Evolutionary conservation across 2,797 vertebrate genomes (phyloP).

Genomic region (Cyprinodon diabolis): DNA sequence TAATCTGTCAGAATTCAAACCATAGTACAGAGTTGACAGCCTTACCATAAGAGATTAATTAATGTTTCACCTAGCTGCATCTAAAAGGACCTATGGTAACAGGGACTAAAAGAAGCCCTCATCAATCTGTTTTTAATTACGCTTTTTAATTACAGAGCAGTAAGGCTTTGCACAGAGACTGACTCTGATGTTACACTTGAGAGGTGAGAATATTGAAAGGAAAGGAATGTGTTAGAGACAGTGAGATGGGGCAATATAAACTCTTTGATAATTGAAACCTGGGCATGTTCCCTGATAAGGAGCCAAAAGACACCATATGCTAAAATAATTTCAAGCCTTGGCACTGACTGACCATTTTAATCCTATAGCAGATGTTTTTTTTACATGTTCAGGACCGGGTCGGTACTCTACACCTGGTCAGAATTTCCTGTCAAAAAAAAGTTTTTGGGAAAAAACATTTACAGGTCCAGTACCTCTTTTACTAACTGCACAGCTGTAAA

Average conservation of each 20-base stretch:
- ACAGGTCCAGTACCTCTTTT: not conserved
- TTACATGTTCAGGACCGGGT: not conserved
- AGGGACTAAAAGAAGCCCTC: not conserved
- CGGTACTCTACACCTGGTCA: not conserved
- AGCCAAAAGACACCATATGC: not conserved
- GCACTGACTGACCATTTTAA: not conserved
- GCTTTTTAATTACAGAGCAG: constrained; percentile 3
- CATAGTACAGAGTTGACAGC: not conserved
- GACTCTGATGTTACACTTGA: not conserved
- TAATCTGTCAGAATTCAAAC: not conserved
- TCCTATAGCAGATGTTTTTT: not conserved
- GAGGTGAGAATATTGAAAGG: not conserved
- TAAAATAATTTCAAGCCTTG: not conserved
- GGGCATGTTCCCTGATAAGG: not conserved
- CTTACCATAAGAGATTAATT: not conserved
- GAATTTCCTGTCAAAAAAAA: too few relatives aligned
- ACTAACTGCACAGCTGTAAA: not conserved
- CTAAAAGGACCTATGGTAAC: not conserved
- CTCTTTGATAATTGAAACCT: not conserved
- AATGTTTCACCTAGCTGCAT: not conserved
- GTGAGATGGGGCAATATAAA: not conserved
- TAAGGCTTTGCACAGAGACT: not conserved
- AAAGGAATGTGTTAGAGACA: not conserved
- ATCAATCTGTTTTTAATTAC: not conserved
- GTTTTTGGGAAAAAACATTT: too few relatives aligned